Evolutionary conservation across 2,797 vertebrate genomes (phyloP).

Genomic region (Halcyon chelicuti): DNA sequence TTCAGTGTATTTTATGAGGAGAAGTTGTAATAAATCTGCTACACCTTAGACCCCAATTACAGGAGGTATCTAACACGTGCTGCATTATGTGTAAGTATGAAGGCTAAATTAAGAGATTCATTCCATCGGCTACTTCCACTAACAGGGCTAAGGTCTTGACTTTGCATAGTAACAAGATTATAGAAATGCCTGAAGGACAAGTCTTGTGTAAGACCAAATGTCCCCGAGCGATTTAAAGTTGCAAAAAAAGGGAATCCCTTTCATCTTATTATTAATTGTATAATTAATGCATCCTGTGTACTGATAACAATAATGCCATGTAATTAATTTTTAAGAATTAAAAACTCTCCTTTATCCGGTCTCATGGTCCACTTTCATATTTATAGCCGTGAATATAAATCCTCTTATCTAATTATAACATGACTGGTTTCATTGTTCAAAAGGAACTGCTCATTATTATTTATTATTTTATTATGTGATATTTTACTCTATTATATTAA

Average conservation of each 20-base stretch:
- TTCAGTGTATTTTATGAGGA: slow-evolving; percentile 26
- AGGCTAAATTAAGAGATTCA: slow-evolving; percentile 58
- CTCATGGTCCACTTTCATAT: slow-evolving; percentile 82
- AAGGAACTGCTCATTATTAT: slow-evolving; percentile 75
- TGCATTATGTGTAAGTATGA: neutral
- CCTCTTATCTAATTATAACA: slow-evolving; percentile 86
- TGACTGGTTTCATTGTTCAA: slow-evolving; percentile 81
- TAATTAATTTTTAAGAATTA: slow-evolving; percentile 87
- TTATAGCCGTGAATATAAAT: slow-evolving; percentile 82
- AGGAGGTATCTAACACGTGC: slow-evolving; percentile 60
- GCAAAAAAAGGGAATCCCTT: slow-evolving; percentile 38
- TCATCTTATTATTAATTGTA: slow-evolving; percentile 84
- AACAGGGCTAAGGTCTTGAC: slow-evolving; percentile 79
- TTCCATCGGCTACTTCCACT: slow-evolving; percentile 63
- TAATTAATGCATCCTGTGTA: slow-evolving; percentile 85
- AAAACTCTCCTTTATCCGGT: slow-evolving; percentile 80
- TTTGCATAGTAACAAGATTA: slow-evolving; percentile 81
- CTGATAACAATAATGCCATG: slow-evolving; percentile 85
- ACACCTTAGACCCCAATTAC: slow-evolving; percentile 74
- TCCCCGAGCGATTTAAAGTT: slow-evolving; percentile 73
- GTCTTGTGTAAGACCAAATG: slow-evolving; percentile 75
- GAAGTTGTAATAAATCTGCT: slow-evolving; percentile 68
- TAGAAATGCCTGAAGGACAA: slow-evolving; percentile 79
- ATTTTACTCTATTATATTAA: slow-evolving; percentile 80
- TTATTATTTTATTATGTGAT: slow-evolving; percentile 78